These are phyloP conservation scores for Terrapene triunguis DNA, from an alignment of 2,113 vertebrate genomes.

Conservation along the genomic window DNA sequence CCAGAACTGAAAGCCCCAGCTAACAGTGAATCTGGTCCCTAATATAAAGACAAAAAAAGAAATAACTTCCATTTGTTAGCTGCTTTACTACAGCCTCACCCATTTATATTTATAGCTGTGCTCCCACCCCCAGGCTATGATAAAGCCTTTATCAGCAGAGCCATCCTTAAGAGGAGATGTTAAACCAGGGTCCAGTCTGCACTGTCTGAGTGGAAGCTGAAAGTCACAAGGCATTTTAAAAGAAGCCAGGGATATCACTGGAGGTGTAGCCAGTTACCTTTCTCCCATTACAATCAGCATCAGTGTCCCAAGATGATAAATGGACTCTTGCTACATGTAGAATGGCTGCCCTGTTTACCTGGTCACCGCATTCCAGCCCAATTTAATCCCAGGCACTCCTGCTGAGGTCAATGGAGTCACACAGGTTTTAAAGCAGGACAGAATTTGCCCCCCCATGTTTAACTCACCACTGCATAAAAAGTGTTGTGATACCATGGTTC, in stretches of 20 bases:
- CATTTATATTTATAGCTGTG: background rate
- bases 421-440: background rate
- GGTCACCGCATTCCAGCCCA: background rate
- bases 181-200: background rate
- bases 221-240: background rate
- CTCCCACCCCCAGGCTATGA: background rate
- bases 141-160: background rate
- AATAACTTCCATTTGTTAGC: background rate
- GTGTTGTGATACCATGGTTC: rapidly evolving
- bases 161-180: background rate
- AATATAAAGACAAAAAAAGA: background rate
- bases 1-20: no score
- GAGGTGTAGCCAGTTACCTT: background rate
- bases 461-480: background rate
- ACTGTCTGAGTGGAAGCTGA: background rate
- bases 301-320: background rate
- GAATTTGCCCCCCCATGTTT: background rate
- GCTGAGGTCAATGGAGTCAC: background rate
- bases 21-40: background rate
- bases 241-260: background rate
- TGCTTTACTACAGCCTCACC: no score
- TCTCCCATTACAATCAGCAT: background rate
- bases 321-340: background rate
- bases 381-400: background rate
- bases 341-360: background rate